These are phyloP conservation scores for Spisula solida DNA, from an alignment of 2,888 invertebrate species.

Conservation along the genomic window DNA sequence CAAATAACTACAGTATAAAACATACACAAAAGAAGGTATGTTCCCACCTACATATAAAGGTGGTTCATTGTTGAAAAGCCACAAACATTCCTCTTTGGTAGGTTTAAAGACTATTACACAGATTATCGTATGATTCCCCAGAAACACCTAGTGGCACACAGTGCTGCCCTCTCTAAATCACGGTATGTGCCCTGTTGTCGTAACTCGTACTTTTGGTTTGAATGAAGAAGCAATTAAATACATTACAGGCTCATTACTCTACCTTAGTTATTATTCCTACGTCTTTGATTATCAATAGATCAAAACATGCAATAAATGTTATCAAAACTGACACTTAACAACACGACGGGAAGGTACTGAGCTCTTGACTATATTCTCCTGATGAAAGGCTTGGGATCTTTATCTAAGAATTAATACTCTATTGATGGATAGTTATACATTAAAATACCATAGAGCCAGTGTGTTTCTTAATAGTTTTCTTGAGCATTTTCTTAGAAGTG, in stretches of 20 bases:
- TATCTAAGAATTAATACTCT: conserved; percentile 57
- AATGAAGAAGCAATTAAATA: conserved; percentile 41
- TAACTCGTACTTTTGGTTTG: conserved; percentile 9
- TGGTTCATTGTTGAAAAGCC: too few species aligned
- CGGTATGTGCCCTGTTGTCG: background rate
- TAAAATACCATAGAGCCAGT: conserved; percentile 56
- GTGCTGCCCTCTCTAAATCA: background rate
- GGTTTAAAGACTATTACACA: background rate
- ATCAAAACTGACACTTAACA: conserved; percentile 52
- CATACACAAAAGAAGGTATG: background rate
- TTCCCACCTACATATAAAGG: too few species aligned
- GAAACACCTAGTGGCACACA: background rate
- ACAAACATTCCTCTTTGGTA: background rate
- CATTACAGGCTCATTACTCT: conserved; percentile 52
- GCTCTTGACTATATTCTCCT: conserved; percentile 36
- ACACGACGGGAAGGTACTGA: conserved; percentile 36
- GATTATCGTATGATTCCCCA: background rate
- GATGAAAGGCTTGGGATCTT: conserved; percentile 56
- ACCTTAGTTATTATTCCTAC: conserved; percentile 59
- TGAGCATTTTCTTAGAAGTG: conserved; percentile 49
- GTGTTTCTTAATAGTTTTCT: conserved; percentile 47
- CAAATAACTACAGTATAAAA: background rate
- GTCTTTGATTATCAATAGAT: conserved; percentile 65
- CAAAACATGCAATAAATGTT: conserved; percentile 67
- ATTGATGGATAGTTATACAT: conserved; percentile 57